Evolutionary conservation across 2,888 invertebrate species (phyloP), one percentile per base, ranked within the genome.

Genomic region (Acanthosepion pharaonis): DNA sequence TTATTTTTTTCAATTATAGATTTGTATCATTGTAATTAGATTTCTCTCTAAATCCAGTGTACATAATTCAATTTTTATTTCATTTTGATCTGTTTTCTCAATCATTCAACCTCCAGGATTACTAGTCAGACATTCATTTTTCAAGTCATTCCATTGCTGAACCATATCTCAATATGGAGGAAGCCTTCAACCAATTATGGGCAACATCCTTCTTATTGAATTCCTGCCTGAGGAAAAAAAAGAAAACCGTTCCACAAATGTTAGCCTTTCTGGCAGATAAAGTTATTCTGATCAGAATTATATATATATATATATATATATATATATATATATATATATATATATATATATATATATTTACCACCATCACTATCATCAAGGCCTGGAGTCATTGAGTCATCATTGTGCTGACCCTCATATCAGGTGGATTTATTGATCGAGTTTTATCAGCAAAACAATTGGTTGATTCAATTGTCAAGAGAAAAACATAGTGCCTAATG

Each of bases 191-290:
- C 78, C 78, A 78, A 78, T 78, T 78, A 78, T 78, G 78, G 28
- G n/a, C 78, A 78, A n/a, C n/a, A 78, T 78, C n/a, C 78, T 78
- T 78, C 78, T 78, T n/a, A 78, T n/a, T 78, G n/a, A 78, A 78
- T 78, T 78, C n/a, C n/a, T 78, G n/a, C n/a, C 78, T 3, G 20
- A n/a, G n/a, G 78, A 33, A 78, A 78, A 42, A 78, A 78, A n/a
- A 78, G n/a, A 78, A 78, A 15, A n/a, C n/a, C n/a, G 78, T 15
- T 78, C 78, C 78, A 78, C 20, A 78, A n/a, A 78, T 78, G 78
- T 78, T 78, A 78, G n/a, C 78, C 78, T 78, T 78, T n/a, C 78
- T 78, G n/a, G 15, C 78, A 15, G 78, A 78, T 78, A 9, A 78
- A 78, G n/a, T 78, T 78, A 78, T 78, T n/a, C n/a, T n/a, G 78